Conservation (phyloP, 2,888 invertebrate species). For the Ceraclea dissimilis region DNA sequence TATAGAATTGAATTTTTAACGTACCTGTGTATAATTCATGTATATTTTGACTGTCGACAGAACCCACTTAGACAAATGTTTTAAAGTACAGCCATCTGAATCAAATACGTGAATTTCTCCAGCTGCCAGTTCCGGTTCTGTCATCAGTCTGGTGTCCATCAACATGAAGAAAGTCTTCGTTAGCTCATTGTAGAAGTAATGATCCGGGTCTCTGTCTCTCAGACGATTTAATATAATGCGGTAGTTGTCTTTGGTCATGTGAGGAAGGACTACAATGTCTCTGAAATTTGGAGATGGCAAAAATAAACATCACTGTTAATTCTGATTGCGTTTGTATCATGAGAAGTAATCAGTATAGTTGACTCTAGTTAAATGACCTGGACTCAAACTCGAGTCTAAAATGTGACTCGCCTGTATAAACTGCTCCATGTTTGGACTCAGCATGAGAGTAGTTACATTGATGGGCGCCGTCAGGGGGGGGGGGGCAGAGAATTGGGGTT, state of each 20-base stretch:
- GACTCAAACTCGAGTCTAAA: no score
- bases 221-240: conserved; percentile 60
- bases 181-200: conserved; percentile 58
- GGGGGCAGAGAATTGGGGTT: no score
- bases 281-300: no score
- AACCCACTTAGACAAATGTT: conserved; percentile 56
- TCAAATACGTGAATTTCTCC: conserved; percentile 69
- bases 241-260: conserved; percentile 57
- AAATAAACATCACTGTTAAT: no score
- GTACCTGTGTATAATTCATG: conserved; percentile 64
- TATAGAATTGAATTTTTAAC: no score
- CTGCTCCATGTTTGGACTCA: no score
- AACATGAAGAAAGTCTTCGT: conserved; percentile 67
- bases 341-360: no score
- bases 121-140: conserved; percentile 50
- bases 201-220: conserved; percentile 53
- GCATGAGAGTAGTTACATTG: no score
- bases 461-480: no score
- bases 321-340: no score
- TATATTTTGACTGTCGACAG: conserved; percentile 58
- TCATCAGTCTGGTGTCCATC: conserved; percentile 59
- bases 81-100: conserved; percentile 55
- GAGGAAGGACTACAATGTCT: conserved; percentile 61
- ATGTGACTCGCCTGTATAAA: no score
- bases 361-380: no score